A percentile compares a stretch with the other conserved stretches of the same genome.
Evolutionary conservation across 2,888 invertebrate genomes (phyloP).

Genomic region (Eupithecia subumbrata): DNA sequence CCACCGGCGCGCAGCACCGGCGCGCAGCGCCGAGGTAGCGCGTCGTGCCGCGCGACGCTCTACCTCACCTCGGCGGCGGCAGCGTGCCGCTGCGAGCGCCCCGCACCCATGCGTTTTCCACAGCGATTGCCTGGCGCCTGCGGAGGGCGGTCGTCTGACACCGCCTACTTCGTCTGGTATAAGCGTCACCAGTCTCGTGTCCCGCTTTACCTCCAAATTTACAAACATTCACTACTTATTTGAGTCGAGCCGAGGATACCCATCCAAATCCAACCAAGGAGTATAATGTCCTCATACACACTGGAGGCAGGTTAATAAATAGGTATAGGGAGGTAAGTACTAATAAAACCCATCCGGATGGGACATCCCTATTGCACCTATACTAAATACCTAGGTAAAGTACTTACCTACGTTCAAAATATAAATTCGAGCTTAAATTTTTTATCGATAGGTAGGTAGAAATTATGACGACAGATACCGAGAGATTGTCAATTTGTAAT

Average conservation of each 20-base stretch:
- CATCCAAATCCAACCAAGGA: slow-evolving; percentile 27
- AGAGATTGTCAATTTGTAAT: too few species aligned
- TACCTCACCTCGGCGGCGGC: background rate
- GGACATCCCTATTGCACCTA: background rate
- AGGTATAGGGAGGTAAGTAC: background rate
- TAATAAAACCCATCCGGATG: background rate
- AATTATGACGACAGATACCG: too few species aligned
- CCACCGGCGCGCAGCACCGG: background rate
- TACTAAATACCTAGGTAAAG: background rate
- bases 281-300: slow-evolving; percentile 15
- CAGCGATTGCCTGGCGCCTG: slow-evolving; percentile 78
- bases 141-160: slow-evolving; percentile 81
- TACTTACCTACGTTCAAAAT: too few species aligned
- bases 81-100: slow-evolving; percentile 63
- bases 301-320: background rate
- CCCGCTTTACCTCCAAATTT: slow-evolving; percentile 75
- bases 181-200: slow-evolving; percentile 80
- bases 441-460: too few species aligned
- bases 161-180: slow-evolving; percentile 84
- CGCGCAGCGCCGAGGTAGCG: background rate
- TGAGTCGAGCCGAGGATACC: slow-evolving; percentile 25
- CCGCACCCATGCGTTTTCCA: slow-evolving; percentile 77
- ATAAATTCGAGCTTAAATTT: too few species aligned
- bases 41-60: background rate
- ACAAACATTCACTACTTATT: slow-evolving; percentile 36